Base-by-base conservation (phyloP, 1,140 invertebrate genomes). In the Bombus affinis region DNA sequence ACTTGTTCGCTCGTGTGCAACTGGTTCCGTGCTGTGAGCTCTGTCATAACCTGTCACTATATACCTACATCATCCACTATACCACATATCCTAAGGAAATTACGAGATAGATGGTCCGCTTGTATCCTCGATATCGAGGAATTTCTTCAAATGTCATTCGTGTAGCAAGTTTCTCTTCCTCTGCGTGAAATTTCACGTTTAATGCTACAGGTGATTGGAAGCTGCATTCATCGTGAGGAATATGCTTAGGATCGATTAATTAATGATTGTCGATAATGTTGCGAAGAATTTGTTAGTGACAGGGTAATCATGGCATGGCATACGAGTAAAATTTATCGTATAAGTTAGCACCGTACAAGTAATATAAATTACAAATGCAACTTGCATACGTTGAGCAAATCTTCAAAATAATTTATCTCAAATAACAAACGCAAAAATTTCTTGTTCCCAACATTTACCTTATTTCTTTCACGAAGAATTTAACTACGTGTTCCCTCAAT, bases 41-140 rank as follows among this genome's bases (percentile, higher is more conserved):
- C 86, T 90, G 89, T 90, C 89, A 90, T 90, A 90, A 90, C 89
- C 88, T 90, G 89, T 90, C 83, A 86, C 83, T 89, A 85, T 42
- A 74, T 25, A 37, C n/a, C 47, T 53, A 53, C 47, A 32, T 28
- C 28, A 62, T n/a, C 12, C 59, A 62, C 18, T 53, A 53, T 53
- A 53, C 47, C 47, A 18, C 59, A 68, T 85, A 65, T 75, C 75
- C 39, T 39, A 44, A 78, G 80, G 70, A 89, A 86, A 89, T 83
- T 81, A 80, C 78, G 44, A 80, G 73, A 89, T 83, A 66, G 59
- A 71, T 73, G 28, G n/a, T 2, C 10, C 25, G 39, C n/a, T 32
- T n/a, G 28, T 15, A 59, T 35, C 35, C 8, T 25, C 57, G 0
- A 8, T 59, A 2, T n/a, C 18, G 3, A 25, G 25, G 18, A 71